Percentiles rank a stretch among this genome's conserved stretches.
Conservation (phyloP, 2,113 vertebrate species). For the Mus pahari region DNA sequence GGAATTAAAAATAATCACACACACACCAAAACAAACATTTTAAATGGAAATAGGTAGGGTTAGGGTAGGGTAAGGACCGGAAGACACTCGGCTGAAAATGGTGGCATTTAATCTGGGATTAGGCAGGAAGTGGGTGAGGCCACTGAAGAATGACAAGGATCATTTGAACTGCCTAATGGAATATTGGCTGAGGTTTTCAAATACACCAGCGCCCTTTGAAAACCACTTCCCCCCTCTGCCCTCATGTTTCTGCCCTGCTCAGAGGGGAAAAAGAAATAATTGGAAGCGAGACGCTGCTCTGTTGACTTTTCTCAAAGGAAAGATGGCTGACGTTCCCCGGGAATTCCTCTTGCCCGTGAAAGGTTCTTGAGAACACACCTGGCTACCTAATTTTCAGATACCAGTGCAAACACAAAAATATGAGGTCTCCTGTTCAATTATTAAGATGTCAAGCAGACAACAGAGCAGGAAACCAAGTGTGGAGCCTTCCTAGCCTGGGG, state of each 20-base stretch:
- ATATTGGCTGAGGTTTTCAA: slow-evolving; percentile 45
- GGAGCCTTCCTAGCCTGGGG: background rate
- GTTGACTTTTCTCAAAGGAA: slow-evolving; percentile 27
- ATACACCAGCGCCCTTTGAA: slow-evolving; percentile 60
- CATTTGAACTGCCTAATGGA: slow-evolving; percentile 4
- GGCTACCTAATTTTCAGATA: background rate
- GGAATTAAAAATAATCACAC: slow-evolving; percentile 30
- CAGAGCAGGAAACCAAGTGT: background rate
- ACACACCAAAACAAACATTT: slow-evolving; percentile 5
- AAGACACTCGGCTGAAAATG: slow-evolving; percentile 22
- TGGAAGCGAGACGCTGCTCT: slow-evolving; percentile 20
- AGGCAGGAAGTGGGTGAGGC: slow-evolving; percentile 18
- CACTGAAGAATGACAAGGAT: slow-evolving; percentile 37
- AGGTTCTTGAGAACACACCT: background rate
- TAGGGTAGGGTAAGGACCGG: slow-evolving; percentile 20
- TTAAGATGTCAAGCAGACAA: background rate
- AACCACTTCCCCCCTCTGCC: slow-evolving; percentile 26
- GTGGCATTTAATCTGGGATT: slow-evolving; percentile 44
- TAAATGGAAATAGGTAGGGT: slow-evolving; percentile 21
- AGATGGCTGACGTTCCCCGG: background rate
- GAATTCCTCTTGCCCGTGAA: slow-evolving; percentile 40
- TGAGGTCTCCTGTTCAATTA: background rate
- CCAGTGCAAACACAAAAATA: background rate
- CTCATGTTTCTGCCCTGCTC: slow-evolving; percentile 45
- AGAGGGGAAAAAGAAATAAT: slow-evolving; percentile 52